These are phyloP conservation scores for Lamproptera curius DNA, from an alignment of 2,888 invertebrate species.

Conservation along the genomic window DNA sequence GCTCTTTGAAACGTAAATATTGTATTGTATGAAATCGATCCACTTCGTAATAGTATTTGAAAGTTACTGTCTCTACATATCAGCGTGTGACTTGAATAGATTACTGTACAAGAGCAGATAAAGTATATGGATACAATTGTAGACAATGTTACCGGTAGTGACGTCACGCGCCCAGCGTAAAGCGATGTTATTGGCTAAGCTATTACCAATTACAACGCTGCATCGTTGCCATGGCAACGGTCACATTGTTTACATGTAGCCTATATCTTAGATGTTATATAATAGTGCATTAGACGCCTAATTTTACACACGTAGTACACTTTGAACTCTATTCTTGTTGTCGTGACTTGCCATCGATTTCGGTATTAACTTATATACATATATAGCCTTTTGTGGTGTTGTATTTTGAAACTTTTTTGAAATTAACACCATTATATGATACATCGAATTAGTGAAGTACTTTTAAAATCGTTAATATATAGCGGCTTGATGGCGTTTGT, in stretches of 20 bases:
- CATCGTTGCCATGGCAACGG: too few relatives aligned
- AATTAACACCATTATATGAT: conserved; percentile 54
- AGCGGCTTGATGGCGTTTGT: conserved; percentile 27
- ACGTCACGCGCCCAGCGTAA: too few relatives aligned
- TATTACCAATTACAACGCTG: too few relatives aligned
- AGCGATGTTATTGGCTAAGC: too few relatives aligned
- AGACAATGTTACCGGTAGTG: too few relatives aligned
- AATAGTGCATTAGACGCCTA: conserved; percentile 54
- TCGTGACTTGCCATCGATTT: conserved; percentile 60
- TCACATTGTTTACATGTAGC: too few relatives aligned
- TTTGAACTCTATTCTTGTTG: conserved; percentile 52
- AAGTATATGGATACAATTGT: too few relatives aligned
- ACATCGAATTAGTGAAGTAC: conserved; percentile 69
- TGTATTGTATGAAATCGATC: background rate
- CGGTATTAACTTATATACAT: conserved; percentile 33
- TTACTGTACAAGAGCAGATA: conserved; percentile 28
- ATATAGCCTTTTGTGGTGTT: conserved; percentile 30
- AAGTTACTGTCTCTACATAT: conserved; percentile 72
- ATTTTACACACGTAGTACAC: conserved; percentile 40
- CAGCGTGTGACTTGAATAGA: conserved; percentile 73
- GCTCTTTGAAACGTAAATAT: background rate
- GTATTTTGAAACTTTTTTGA: conserved; percentile 52
- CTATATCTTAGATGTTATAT: too few relatives aligned
- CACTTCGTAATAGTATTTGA: conserved; percentile 46
- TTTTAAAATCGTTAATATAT: conserved; percentile 45